A percentile compares a stretch with the other conserved stretches of the same genome.
Evolutionary conservation across 2,888 invertebrate genomes (phyloP).

Genomic region (Eupithecia exiguata): DNA sequence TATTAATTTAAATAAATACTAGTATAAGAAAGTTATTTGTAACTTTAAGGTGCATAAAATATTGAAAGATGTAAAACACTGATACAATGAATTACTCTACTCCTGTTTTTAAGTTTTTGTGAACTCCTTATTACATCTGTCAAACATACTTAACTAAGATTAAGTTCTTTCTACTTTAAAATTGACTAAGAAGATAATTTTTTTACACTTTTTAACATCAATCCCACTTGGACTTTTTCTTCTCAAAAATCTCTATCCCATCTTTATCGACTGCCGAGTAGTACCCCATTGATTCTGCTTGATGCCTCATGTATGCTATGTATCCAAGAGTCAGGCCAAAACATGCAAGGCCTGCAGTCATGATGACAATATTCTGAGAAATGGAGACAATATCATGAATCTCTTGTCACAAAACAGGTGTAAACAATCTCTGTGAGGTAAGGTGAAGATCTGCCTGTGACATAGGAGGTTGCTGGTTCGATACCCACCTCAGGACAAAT

Average conservation of each 20-base stretch:
- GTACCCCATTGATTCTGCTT: slow-evolving; percentile 90
- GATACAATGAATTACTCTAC: too few species aligned
- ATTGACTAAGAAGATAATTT: neutral
- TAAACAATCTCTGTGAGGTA: neutral
- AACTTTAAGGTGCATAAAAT: too few species aligned
- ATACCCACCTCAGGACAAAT: neutral
- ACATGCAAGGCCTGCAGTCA: slow-evolving; percentile 91
- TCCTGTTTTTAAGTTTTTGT: too few species aligned
- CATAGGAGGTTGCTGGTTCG: neutral
- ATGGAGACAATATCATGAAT: neutral
- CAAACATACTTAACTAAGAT: neutral
- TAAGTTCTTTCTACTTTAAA: neutral
- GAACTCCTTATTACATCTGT: neutral
- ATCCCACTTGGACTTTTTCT: slow-evolving; percentile 92
- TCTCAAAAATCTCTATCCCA: slow-evolving; percentile 89
- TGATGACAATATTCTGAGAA: slow-evolving; percentile 91
- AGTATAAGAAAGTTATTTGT: too few species aligned
- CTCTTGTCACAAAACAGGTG: neutral
- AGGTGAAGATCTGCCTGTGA: neutral
- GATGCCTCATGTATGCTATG: slow-evolving; percentile 92
- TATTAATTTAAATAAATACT: too few species aligned
- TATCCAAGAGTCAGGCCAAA: slow-evolving; percentile 90
- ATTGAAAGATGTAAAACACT: too few species aligned
- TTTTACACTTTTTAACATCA: slow-evolving; percentile 40
- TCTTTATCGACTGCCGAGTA: slow-evolving; percentile 91